Conservation (phyloP, 2,113 vertebrate genomes). For the Cheilinus undulatus region DNA sequence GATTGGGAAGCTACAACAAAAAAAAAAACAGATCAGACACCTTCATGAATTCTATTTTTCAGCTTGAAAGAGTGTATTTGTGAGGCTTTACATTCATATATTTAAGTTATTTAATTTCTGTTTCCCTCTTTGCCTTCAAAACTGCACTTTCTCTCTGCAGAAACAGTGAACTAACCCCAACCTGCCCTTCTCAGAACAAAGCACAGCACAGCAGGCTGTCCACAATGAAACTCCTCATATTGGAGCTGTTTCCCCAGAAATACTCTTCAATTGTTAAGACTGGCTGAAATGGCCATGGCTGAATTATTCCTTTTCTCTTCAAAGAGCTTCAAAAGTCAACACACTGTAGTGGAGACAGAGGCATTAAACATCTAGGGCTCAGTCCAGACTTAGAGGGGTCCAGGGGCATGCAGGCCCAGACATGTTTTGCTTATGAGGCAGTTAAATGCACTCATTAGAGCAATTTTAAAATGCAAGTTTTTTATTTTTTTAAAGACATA, state of each 20-base stretch:
- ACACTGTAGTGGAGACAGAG: not conserved
- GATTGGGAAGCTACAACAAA: not conserved
- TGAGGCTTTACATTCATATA: not conserved
- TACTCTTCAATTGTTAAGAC: not conserved
- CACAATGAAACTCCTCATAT: not conserved
- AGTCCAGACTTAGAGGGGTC: too few species aligned
- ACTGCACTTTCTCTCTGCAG: not conserved
- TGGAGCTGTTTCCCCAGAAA: not conserved
- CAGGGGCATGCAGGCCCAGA: too few species aligned
- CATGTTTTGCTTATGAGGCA: too few species aligned
- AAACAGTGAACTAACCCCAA: not conserved
- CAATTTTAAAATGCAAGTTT: too few species aligned
- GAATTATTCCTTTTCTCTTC: not conserved
- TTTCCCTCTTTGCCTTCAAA: not conserved
- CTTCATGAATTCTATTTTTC: not conserved
- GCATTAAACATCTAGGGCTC: not conserved
- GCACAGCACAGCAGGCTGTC: conserved; percentile 14
- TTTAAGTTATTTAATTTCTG: not conserved
- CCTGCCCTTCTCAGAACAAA: not conserved
- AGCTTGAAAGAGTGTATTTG: not conserved
- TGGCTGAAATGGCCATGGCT: not conserved
- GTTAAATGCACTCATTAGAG: too few species aligned
- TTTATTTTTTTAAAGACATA: too few species aligned
- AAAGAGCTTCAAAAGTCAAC: not conserved
- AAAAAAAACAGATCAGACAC: not conserved